Evolutionary conservation across 2,888 invertebrate species (phyloP).

Genomic region (Thymelicus acteon): DNA sequence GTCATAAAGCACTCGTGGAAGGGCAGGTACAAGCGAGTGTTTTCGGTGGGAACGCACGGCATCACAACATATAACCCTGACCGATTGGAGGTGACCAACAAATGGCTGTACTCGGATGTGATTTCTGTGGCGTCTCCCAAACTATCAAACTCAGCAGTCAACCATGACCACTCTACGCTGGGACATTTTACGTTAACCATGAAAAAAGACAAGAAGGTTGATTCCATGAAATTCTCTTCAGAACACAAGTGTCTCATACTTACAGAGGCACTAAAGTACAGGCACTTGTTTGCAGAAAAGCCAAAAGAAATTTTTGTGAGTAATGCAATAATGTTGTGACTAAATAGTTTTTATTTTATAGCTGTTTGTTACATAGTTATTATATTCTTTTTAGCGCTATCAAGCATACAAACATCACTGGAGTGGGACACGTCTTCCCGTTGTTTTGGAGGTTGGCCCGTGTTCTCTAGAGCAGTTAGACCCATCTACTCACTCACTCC

Average conservation of each 20-base stretch:
- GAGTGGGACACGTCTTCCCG: conserved; percentile 95
- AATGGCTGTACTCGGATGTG: conserved; percentile 94
- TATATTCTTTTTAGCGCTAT: conserved; percentile 86
- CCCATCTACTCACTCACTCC: conserved; percentile 91
- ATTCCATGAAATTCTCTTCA: conserved; percentile 98
- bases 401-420: conserved; percentile 98
- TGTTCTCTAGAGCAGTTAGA: conserved; percentile 96
- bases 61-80: conserved; percentile 97
- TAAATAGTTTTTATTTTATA: too few relatives aligned
- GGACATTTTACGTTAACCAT: conserved; percentile 89
- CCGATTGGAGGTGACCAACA: conserved; percentile 90
- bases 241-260: conserved; percentile 97
- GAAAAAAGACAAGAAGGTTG: conserved; percentile 95
- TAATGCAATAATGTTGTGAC: conserved; percentile 42
- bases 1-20: conserved; percentile 99
- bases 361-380: neutral
- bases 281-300: conserved; percentile 92
- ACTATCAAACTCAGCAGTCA: conserved; percentile 79
- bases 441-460: conserved; percentile 95
- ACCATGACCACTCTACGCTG: conserved; percentile 77
- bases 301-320: conserved; percentile 91
- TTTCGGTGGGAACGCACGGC: conserved; percentile 97
- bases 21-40: conserved; percentile 99
- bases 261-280: conserved; percentile 94
- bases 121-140: conserved; percentile 88